Percentiles rank a stretch among this genome's conserved stretches.
Conservation (phyloP, 1,140 invertebrate species). For the Mycetomoellerius zeteki region DNA sequence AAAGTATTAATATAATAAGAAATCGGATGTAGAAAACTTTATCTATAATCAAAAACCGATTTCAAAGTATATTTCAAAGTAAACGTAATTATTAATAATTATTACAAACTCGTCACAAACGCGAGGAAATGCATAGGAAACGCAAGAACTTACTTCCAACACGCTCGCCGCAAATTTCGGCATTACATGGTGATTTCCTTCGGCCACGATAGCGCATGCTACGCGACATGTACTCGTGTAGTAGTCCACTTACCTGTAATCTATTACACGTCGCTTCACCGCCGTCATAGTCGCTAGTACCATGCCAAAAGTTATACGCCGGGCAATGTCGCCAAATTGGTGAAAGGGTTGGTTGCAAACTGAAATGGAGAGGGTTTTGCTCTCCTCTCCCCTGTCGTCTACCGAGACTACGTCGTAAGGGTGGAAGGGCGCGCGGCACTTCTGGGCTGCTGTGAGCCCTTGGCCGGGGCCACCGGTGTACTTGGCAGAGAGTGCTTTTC, state of each 20-base stretch:
- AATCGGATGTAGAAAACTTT: not conserved
- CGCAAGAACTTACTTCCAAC: constrained; percentile 1
- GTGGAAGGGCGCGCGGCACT: constrained; percentile 77
- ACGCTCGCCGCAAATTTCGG: constrained; percentile 44
- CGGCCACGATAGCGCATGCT: constrained; percentile 33
- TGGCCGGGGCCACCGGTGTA: constrained; percentile 81
- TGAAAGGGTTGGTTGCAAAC: constrained; percentile 81
- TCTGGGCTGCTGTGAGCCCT: constrained; percentile 77
- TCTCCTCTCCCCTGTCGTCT: constrained; percentile 8
- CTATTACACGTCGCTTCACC: constrained; percentile 54
- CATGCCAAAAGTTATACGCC: constrained; percentile 70
- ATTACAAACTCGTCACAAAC: not conserved
- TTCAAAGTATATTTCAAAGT: constrained; percentile 11
- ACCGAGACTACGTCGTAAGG: constrained; percentile 68
- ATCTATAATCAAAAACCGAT: not conserved
- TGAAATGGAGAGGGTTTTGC: constrained; percentile 78
- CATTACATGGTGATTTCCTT: constrained; percentile 27
- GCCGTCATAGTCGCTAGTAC: constrained; percentile 69
- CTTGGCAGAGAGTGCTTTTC: constrained; percentile 86
- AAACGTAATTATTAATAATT: not conserved
- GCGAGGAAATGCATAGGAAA: constrained; percentile 10
- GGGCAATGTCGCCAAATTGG: constrained; percentile 80
- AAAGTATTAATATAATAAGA: not conserved
- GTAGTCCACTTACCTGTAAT: constrained; percentile 61
- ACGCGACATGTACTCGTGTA: constrained; percentile 49